Evolutionary conservation across 2,113 vertebrate species (phyloP).

Genomic region (Cinclus mexicanus): DNA sequence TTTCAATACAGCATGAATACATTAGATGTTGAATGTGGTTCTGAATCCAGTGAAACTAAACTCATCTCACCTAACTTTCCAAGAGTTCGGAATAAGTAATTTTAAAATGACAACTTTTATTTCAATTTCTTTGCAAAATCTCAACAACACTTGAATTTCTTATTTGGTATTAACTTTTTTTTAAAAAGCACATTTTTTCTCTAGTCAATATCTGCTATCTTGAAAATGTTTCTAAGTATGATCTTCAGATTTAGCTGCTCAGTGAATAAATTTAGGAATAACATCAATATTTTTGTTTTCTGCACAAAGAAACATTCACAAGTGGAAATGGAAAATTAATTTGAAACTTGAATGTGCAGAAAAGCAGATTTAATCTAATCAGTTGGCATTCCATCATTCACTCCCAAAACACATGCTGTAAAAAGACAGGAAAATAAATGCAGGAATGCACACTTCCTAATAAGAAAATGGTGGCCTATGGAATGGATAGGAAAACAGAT

Average conservation of each 20-base stretch:
- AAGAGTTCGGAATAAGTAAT: not conserved
- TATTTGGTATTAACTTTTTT: not conserved
- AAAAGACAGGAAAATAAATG: not conserved
- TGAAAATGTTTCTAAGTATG: not conserved
- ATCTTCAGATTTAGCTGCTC: not conserved
- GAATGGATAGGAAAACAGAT: not conserved
- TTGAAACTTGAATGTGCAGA: not conserved
- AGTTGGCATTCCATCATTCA: not conserved
- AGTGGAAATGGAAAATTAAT: not conserved
- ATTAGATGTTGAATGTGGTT: not conserved
- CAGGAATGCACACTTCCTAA: not conserved
- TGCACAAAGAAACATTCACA: not conserved
- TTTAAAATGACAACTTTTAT: not conserved
- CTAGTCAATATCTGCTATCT: not conserved
- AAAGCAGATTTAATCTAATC: not conserved
- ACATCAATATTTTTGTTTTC: not conserved
- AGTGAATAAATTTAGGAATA: not conserved
- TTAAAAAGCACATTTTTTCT: not conserved
- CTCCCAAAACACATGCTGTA: not conserved
- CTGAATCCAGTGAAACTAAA: not conserved
- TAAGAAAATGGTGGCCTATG: not conserved
- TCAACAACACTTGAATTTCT: not conserved
- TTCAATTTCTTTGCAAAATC: not conserved
- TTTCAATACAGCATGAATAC: not conserved
- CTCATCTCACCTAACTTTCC: not conserved